Percentiles rank a stretch among this genome's conserved stretches.
phyloP scores from a whole-genome alignment of 2,888 invertebrate species.

The Tyria jacobaeae region DNA sequence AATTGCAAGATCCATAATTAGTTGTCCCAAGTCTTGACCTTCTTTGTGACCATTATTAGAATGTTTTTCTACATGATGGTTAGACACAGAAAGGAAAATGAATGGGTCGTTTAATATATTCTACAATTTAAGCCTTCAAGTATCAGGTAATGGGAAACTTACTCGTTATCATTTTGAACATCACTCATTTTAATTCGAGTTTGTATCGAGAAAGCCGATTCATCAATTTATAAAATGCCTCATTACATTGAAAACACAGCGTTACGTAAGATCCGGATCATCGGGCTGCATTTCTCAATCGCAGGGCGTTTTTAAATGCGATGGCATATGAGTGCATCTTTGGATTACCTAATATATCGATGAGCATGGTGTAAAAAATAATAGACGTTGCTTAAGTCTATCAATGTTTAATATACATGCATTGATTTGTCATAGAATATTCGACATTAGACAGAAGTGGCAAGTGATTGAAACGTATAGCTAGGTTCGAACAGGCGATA shows the following conservation, averaged over 20 bases:
- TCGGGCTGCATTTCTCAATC: conserved; percentile 65
- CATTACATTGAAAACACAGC: conserved; percentile 68
- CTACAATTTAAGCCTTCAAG: conserved; percentile 21
- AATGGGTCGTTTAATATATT: conserved; percentile 18
- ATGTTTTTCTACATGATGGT: too few relatives aligned
- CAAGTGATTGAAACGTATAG: conserved; percentile 16
- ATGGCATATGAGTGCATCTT: conserved; percentile 59
- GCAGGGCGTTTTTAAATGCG: conserved; percentile 67
- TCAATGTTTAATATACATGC: conserved; percentile 33
- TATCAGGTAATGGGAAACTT: conserved; percentile 29
- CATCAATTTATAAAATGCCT: conserved; percentile 76
- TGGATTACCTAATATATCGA: conserved; percentile 53
- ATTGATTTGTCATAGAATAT: conserved; percentile 32
- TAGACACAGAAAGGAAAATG: conserved; percentile 8
- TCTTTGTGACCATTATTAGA: too few relatives aligned
- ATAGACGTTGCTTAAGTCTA: conserved; percentile 41
- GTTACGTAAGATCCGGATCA: conserved; percentile 60
- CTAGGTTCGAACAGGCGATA: conserved; percentile 2
- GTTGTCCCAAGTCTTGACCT: too few relatives aligned
- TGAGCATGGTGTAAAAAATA: conserved; percentile 46
- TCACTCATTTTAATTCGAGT: conserved; percentile 77
- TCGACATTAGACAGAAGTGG: conserved; percentile 24
- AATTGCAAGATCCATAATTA: too few relatives aligned
- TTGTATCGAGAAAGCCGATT: conserved; percentile 57
- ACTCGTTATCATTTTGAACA: conserved; percentile 61